Percentiles rank a stretch among this genome's conserved stretches.
Evolutionary conservation across 2,113 vertebrate genomes (phyloP).

Genomic region (Lucifuga dentata): DNA sequence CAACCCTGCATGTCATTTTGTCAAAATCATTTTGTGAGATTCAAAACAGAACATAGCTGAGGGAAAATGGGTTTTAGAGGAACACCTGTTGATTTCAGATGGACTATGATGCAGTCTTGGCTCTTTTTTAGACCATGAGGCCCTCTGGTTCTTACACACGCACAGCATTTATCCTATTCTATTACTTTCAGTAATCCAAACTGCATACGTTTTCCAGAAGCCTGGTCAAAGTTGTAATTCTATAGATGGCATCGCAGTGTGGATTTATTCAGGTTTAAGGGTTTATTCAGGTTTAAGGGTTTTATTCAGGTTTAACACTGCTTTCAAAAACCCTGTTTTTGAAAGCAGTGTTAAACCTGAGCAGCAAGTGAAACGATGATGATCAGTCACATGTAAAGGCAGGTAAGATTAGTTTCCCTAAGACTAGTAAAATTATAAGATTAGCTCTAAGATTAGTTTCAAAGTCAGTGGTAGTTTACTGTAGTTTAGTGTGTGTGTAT

Average conservation of each 20-base stretch:
- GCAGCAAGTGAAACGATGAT: constrained; percentile 45
- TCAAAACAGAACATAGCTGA: constrained; percentile 64
- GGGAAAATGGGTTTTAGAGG: constrained; percentile 58
- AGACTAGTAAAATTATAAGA: too few relatives aligned
- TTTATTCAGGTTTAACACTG: too few relatives aligned
- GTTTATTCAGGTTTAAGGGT: too few relatives aligned
- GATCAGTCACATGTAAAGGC: constrained; percentile 40
- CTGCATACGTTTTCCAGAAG: constrained; percentile 38
- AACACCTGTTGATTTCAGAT: constrained; percentile 80
- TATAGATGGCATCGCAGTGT: constrained; percentile 25
- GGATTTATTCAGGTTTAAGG: constrained; percentile 43
- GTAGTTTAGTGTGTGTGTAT: constrained; percentile 18
- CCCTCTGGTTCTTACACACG: constrained; percentile 46
- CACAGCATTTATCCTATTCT: constrained; percentile 62
- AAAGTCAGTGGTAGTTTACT: constrained; percentile 5
- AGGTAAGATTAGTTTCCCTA: too few relatives aligned
- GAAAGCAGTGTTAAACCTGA: constrained; percentile 53
- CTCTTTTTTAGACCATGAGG: constrained; percentile 57
- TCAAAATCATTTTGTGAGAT: constrained; percentile 53
- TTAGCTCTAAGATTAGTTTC: too few relatives aligned
- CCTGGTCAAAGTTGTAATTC: constrained; percentile 11
- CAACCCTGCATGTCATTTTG: too few relatives aligned
- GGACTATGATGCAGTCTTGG: constrained; percentile 71
- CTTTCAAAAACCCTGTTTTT: too few relatives aligned
- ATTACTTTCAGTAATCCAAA: constrained; percentile 47